phyloP scores from a whole-genome alignment of 2,888 invertebrate genomes.

The Encarsia formosa region DNA sequence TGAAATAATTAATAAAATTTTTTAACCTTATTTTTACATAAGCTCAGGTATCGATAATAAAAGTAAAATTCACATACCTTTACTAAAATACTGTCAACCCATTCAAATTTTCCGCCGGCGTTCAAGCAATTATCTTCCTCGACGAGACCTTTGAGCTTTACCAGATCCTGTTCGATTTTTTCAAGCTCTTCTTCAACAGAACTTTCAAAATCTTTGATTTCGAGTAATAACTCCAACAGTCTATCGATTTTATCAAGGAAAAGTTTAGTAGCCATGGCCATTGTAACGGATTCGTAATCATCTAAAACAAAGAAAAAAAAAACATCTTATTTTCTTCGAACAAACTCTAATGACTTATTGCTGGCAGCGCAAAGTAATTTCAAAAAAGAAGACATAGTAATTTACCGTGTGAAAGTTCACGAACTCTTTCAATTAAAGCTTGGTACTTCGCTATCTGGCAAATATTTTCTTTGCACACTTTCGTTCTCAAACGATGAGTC shows the following conservation, averaged over 20 bases:
- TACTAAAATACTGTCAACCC: slow-evolving; percentile 84
- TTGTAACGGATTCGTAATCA: slow-evolving; percentile 40
- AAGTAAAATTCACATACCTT: slow-evolving; percentile 55
- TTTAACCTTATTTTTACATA: background rate
- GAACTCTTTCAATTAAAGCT: slow-evolving; percentile 37
- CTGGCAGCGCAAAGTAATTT: background rate
- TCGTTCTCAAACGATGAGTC: slow-evolving; percentile 53
- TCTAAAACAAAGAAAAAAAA: slow-evolving; percentile 21
- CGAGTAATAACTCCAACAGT: slow-evolving; percentile 42
- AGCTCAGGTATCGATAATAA: background rate
- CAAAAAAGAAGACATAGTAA: background rate
- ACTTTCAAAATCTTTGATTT: slow-evolving; percentile 34
- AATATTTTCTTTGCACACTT: slow-evolving; percentile 33
- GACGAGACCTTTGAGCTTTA: slow-evolving; percentile 51
- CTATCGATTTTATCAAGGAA: slow-evolving; percentile 50
- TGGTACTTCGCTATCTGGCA: slow-evolving; percentile 37
- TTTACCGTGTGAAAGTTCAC: slow-evolving; percentile 40
- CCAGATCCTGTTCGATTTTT: slow-evolving; percentile 46
- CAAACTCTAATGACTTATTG: background rate
- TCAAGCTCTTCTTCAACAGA: slow-evolving; percentile 34
- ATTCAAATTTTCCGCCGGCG: slow-evolving; percentile 88
- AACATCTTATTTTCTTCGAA: slow-evolving; percentile 8
- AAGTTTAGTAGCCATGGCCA: slow-evolving; percentile 50
- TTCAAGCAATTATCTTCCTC: slow-evolving; percentile 62
- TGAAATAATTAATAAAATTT: slow-evolving; percentile 39